Base-by-base conservation (phyloP, 2,888 invertebrate genomes). In the Gryllus longicercus region DNA sequence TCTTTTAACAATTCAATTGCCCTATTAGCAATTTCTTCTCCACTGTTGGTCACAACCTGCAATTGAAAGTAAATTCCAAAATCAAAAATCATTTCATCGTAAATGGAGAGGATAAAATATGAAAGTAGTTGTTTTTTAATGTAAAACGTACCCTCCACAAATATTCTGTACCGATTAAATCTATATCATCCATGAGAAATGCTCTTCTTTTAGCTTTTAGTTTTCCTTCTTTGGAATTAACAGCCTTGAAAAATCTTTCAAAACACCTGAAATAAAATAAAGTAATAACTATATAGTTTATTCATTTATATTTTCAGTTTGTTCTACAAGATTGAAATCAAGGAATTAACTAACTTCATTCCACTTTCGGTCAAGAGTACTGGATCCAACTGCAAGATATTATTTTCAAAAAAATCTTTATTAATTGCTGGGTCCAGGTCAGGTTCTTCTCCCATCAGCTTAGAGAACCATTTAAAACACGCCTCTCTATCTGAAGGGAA, bases 401-500 rank as follows among this genome's bases (percentile, higher is more conserved):
- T 97, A 85, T 94, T 94, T 87, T 97, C 96, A 89, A 98, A 98
- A 89, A 99, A 99, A 87, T 96, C 96, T 86, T 95, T 92, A 85
- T 96, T 97, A 80, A 98, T 96, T 84, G 96, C 96, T 1, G 98
- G 98, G 88, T 98, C 98, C 80, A 98, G 88, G 87, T 98, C 98
- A 1, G 98, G 97, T 86, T 98, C 98, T 84, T 98, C 98, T 23
- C 96, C 96, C 96, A 97, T 96, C 74, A 97, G 88, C 88, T 98
- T 98, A 74, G 97, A 96, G 89, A 98, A 98, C 98, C 98, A 98
- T 85, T 96, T 95, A 88, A 98, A 99, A 88, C 98, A 98, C 51
- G 97, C 96, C 87, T 99, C 98, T 74, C 98, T 91, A 87, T 99
- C 98, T 2, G 94, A 93, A 18, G 94, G 90, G 87, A 97, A 97